These are phyloP conservation scores for Oryctes rhinoceros DNA, from an alignment of 1,140 invertebrate genomes.

Conservation along the genomic window DNA sequence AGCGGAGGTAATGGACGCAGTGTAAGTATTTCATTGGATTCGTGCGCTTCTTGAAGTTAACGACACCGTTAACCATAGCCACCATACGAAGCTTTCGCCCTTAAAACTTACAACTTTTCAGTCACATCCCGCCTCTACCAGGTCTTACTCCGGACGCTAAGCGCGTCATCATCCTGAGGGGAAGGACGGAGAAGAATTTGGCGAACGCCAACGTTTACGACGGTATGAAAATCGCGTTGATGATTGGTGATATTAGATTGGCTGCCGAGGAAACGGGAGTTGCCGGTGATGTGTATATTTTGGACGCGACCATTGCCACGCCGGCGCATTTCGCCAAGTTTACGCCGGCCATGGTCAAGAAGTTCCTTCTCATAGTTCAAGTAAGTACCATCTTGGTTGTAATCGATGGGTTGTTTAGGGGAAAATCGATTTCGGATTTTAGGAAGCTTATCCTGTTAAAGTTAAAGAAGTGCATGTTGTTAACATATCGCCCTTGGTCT, in stretches of 20 bases:
- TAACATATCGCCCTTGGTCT: constrained; percentile 82
- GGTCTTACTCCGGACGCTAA: constrained; percentile 80
- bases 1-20: constrained; percentile 71
- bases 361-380: constrained; percentile 83
- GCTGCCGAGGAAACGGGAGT: constrained; percentile 78
- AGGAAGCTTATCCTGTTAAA: constrained; percentile 87
- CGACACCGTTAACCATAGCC: background rate
- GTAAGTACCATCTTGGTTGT: constrained; percentile 43
- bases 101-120: constrained; percentile 54
- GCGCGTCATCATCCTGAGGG: constrained; percentile 77
- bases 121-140: constrained; percentile 78
- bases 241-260: constrained; percentile 83
- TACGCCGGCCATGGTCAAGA: constrained; percentile 78
- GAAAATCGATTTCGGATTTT: background rate
- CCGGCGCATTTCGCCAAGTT: constrained; percentile 79
- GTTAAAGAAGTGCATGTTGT: constrained; percentile 85
- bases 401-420: background rate
- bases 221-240: constrained; percentile 79
- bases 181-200: constrained; percentile 66
- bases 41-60: background rate
- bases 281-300: constrained; percentile 81
- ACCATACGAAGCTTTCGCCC: background rate
- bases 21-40: constrained; percentile 67
- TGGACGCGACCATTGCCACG: constrained; percentile 79
- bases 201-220: constrained; percentile 70